Evolutionary conservation across 1,140 invertebrate species (phyloP), one percentile per base, ranked within the genome.

Genomic region (Lordiphosa mommai): DNA sequence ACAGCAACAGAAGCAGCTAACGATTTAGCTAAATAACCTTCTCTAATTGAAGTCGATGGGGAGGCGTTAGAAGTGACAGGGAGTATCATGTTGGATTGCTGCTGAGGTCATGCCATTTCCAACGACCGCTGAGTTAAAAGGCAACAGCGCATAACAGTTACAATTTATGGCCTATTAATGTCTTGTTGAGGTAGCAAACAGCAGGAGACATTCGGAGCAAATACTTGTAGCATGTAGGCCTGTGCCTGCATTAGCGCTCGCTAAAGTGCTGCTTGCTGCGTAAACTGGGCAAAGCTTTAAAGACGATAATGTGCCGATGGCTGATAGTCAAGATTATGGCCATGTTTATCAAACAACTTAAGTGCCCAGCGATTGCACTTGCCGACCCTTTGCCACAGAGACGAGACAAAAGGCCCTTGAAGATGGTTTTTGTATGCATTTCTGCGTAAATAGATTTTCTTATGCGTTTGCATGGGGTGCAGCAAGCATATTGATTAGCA

Each of bases 111-210:
- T 65, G 77, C 68, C 20, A 23, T 68, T 58, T 61, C 73, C 84
- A 71, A 56, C 76, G 69, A 74, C 71, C 36, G 67, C 77, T 85
- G 64, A 38, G 72, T 65, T 84, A 84, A 84, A 84, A 84, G 77
- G 72, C 77, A 84, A 60, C 68, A 72, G 63, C 77, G 79, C 77
- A 84, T 84, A 84, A 84, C 77, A 77, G 77, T 84, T 77, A 84
- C 79, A 84, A 84, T 84, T 84, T 84, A 84, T 85, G 77, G 77
- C 72, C 77, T 84, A 84, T 84, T 84, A 84, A 84, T 84, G 77
- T 69, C 57, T 57, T 59, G 51, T 55, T 48, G 61, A 77, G 77
- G 76, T 84, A 55, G 58, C 61, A 44, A 56, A 49, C 74, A 49
- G 76, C 49, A 44, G 60, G 69, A 47, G 66, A 70, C 30, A 8